Evolutionary conservation across 2,113 vertebrate genomes (phyloP).

Genomic region (Microcebus jonahi): DNA sequence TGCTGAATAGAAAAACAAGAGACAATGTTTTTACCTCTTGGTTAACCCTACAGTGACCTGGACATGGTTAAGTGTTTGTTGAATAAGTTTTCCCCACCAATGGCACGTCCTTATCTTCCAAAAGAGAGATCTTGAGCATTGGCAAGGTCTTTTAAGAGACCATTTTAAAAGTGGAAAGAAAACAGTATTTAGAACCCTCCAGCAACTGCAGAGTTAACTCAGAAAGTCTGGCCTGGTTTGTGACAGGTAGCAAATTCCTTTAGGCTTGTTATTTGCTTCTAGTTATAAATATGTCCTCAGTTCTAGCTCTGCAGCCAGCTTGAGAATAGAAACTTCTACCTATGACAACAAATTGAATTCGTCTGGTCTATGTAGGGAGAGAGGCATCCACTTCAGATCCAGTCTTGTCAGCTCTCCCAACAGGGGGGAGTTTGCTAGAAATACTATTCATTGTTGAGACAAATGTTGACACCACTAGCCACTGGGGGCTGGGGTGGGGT

Average conservation of each 20-base stretch:
- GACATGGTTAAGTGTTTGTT: conserved; percentile 18
- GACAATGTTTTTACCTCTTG: conserved; percentile 27
- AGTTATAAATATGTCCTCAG: conserved; percentile 63
- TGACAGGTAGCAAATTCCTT: conserved; percentile 63
- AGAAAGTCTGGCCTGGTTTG: conserved; percentile 47
- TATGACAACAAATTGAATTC: conserved; percentile 58
- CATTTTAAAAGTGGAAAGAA: not conserved
- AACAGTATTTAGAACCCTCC: not conserved
- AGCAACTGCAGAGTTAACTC: conserved; percentile 52
- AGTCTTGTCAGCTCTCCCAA: conserved; percentile 60
- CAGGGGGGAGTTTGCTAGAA: conserved; percentile 58
- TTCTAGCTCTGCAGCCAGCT: conserved; percentile 51
- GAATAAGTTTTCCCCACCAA: not conserved
- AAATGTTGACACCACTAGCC: conserved; percentile 58
- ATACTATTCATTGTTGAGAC: conserved; percentile 66
- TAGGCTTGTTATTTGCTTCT: conserved; percentile 64
- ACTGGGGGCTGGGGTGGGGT: conserved; percentile 7
- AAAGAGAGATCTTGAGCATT: conserved; percentile 53
- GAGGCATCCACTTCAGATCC: conserved; percentile 34
- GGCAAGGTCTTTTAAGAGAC: not conserved
- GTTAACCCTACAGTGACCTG: not conserved
- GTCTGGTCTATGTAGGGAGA: conserved; percentile 38
- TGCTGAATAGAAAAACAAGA: conserved; percentile 54
- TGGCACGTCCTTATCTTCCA: not conserved
- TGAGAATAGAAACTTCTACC: conserved; percentile 57